A percentile compares a stretch with the other conserved stretches of the same genome.
phyloP scores from a whole-genome alignment of 2,888 invertebrate species.

The Mythimna lalbum region DNA sequence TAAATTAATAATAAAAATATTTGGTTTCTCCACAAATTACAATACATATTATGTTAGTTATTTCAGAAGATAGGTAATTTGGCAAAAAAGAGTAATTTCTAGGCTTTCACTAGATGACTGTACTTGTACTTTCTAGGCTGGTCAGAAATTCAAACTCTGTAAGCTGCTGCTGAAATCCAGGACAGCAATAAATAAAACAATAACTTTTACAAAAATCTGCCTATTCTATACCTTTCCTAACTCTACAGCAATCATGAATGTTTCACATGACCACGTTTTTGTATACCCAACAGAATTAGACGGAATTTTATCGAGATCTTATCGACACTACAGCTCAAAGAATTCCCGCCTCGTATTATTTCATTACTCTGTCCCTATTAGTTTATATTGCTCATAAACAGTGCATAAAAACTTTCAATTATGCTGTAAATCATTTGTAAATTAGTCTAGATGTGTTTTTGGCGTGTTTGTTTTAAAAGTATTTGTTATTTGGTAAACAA shows the following conservation, averaged over 20 bases:
- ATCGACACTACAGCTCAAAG: constrained; percentile 59
- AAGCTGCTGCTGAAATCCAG: neutral
- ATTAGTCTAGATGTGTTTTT: constrained; percentile 57
- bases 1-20: too few species aligned
- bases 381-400: constrained; percentile 71
- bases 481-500: constrained; percentile 31
- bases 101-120: too few species aligned
- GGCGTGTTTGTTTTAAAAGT: constrained; percentile 51
- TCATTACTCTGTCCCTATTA: constrained; percentile 70
- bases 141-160: neutral
- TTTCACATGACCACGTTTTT: constrained; percentile 72
- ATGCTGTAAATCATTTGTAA: constrained; percentile 70
- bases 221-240: constrained; percentile 37
- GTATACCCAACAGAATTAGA: constrained; percentile 74
- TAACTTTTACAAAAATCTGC: neutral
- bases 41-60: too few species aligned
- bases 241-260: constrained; percentile 64
- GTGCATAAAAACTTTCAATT: constrained; percentile 67
- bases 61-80: too few species aligned
- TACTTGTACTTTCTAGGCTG: too few species aligned
- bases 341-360: constrained; percentile 65
- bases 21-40: too few species aligned
- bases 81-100: too few species aligned
- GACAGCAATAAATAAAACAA: neutral
- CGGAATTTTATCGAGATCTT: constrained; percentile 76